Conservation (phyloP, 1,140 invertebrate species). For the Nasonia giraulti region DNA sequence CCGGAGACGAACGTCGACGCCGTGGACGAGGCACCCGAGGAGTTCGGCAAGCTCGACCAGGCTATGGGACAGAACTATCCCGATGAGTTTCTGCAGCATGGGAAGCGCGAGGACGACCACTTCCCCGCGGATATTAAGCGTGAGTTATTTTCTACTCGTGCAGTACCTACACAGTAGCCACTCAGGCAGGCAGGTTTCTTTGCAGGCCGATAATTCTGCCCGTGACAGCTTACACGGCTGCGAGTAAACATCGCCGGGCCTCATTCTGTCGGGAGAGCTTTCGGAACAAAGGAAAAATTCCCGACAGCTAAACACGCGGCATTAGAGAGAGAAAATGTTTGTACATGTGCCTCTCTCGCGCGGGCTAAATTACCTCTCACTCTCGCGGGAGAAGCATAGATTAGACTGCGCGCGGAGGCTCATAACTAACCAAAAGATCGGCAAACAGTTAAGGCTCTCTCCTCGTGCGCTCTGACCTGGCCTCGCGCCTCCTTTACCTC, state of each 20-base stretch:
- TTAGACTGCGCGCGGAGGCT: not conserved
- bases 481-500: not conserved
- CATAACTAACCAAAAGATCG: not conserved
- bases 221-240: not conserved
- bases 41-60: constrained; percentile 29
- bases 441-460: not conserved
- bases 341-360: not conserved
- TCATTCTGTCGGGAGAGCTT: not conserved
- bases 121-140: not conserved
- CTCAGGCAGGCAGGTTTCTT: too few relatives aligned
- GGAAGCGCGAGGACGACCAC: not conserved
- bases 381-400: not conserved
- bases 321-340: not conserved
- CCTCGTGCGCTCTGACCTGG: not conserved
- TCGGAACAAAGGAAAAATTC: not conserved
- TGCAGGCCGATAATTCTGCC: too few relatives aligned
- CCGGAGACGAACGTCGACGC: constrained; percentile 78
- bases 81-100: not conserved
- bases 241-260: not conserved
- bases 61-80: constrained; percentile 27
- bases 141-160: not conserved
- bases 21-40: constrained; percentile 20
- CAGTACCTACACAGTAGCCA: too few relatives aligned
- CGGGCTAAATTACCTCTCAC: not conserved
- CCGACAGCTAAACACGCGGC: not conserved